These are phyloP conservation scores for Tangara arthus DNA, from an alignment of 2,797 vertebrate genomes.

Conservation along the genomic window DNA sequence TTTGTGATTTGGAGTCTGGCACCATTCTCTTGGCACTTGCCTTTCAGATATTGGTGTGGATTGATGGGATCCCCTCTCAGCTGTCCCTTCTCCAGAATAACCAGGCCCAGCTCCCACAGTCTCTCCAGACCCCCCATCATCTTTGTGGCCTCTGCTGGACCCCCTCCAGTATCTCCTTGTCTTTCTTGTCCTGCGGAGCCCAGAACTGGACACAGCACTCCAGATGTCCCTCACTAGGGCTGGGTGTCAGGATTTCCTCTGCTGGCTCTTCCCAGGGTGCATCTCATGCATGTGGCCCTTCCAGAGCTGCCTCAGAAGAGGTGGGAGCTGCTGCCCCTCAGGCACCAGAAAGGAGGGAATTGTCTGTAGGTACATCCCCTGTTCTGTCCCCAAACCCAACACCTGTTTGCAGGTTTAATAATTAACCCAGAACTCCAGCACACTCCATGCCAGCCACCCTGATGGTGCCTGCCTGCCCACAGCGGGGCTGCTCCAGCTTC, in stretches of 20 bases:
- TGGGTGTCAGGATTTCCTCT: background rate
- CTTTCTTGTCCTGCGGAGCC: background rate
- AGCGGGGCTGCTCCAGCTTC: accelerated
- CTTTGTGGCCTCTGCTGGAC: background rate
- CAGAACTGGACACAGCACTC: background rate
- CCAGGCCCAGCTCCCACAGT: background rate
- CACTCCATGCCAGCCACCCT: accelerated
- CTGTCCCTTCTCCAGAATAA: background rate
- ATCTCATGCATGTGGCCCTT: background rate
- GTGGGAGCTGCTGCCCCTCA: background rate
- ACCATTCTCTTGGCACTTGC: background rate
- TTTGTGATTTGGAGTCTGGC: background rate
- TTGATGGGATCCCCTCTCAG: background rate
- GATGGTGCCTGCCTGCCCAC: background rate
- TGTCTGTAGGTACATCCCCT: background rate
- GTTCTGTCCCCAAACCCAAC: background rate
- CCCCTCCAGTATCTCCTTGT: background rate
- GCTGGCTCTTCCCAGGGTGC: background rate
- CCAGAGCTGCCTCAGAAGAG: background rate
- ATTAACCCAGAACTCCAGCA: background rate
- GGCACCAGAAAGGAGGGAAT: background rate
- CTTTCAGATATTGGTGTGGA: background rate
- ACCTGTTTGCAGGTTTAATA: background rate
- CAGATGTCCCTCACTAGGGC: background rate
- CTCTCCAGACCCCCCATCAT: background rate